These are phyloP conservation scores for Amphimallon solstitiale DNA, from an alignment of 2,888 invertebrate genomes.

Conservation along the genomic window DNA sequence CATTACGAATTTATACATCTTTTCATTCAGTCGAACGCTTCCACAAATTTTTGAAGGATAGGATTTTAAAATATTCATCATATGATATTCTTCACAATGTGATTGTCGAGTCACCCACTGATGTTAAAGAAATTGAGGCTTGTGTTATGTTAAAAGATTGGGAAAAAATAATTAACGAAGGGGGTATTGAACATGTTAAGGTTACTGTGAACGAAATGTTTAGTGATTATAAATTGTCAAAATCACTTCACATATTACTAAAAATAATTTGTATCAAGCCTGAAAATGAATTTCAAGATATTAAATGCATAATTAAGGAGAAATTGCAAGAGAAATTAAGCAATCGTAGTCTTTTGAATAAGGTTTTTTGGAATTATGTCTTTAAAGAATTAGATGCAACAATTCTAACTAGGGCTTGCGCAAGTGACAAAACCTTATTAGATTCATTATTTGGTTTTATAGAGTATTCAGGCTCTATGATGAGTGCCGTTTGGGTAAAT, in stretches of 20 bases:
- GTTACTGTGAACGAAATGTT: constrained; percentile 56
- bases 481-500: constrained; percentile 51
- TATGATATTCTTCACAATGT: constrained; percentile 54
- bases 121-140: constrained; percentile 35
- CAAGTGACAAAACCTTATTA: constrained; percentile 58
- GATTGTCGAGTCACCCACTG: constrained; percentile 49
- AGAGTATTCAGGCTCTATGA: constrained; percentile 63
- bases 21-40: constrained; percentile 62
- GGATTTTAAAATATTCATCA: constrained; percentile 54
- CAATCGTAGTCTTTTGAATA: constrained; percentile 56
- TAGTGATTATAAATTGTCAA: constrained; percentile 57
- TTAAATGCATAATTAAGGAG: constrained; percentile 54
- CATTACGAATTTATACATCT: constrained; percentile 62
- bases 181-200: constrained; percentile 52
- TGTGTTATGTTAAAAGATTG: constrained; percentile 31
- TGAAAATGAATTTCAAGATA: constrained; percentile 42
- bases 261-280: constrained; percentile 51
- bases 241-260: constrained; percentile 54
- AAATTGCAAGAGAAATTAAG: constrained; percentile 56
- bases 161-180: constrained; percentile 48
- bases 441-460: constrained; percentile 62
- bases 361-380: constrained; percentile 58
- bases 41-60: constrained; percentile 55
- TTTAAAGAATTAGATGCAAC: constrained; percentile 56
- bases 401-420: constrained; percentile 56